Percentiles rank a stretch among this genome's conserved stretches.
Evolutionary conservation across 1,140 invertebrate genomes (phyloP).

Genomic region (Drosophila auraria): DNA sequence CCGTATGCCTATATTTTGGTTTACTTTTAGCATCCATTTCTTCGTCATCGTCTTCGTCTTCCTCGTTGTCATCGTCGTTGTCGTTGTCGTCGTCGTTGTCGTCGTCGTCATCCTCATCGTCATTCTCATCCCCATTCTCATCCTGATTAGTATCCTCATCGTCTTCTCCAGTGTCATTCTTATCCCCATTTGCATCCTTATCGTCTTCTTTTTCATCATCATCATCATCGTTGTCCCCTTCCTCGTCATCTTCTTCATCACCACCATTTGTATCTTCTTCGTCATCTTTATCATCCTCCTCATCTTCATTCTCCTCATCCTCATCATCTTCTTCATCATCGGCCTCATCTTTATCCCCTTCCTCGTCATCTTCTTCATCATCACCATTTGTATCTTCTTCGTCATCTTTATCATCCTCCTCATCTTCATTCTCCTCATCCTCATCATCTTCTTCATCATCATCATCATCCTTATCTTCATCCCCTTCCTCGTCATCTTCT

Average conservation of each 20-base stretch:
- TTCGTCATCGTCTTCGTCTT: constrained; percentile 86
- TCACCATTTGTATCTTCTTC: constrained; percentile 49
- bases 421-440: constrained; percentile 6
- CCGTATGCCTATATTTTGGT: constrained; percentile 67
- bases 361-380: constrained; percentile 51
- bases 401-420: constrained; percentile 14
- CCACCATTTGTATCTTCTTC: constrained; percentile 49
- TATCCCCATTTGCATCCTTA: constrained; percentile 57
- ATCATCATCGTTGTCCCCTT: constrained; percentile 53
- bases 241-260: constrained; percentile 29
- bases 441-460: constrained; percentile 75
- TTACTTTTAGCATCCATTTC: constrained; percentile 80
- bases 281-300: constrained; percentile 14
- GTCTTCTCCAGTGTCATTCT: constrained; percentile 21
- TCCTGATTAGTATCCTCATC: constrained; percentile 85
- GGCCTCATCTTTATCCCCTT: constrained; percentile 68
- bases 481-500: constrained; percentile 54
- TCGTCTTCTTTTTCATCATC: constrained; percentile 31
- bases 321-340: constrained; percentile 75
- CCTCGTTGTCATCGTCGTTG: no score
- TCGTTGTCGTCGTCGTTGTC: constrained; percentile 39
- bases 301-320: constrained; percentile 6
- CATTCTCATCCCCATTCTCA: constrained; percentile 15
- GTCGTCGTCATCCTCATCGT: constrained; percentile 64
- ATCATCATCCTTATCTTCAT: constrained; percentile 55